These are phyloP conservation scores for Dolichomitus sp. DNA, from an alignment of 2,888 invertebrate genomes.

Conservation along the genomic window DNA sequence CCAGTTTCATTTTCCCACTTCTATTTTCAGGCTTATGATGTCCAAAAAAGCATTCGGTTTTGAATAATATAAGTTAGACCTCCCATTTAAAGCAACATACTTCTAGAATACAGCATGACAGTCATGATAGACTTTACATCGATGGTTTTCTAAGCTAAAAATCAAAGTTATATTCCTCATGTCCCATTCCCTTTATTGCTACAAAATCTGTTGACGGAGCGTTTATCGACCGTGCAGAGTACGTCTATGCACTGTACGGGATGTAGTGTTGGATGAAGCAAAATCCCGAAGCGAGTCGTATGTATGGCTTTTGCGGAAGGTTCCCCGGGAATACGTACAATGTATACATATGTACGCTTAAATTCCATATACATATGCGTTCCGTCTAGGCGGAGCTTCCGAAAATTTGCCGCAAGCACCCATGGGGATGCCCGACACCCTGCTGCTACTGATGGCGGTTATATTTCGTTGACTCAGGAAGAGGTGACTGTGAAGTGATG, in stretches of 20 bases:
- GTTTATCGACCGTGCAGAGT: slow-evolving; percentile 5
- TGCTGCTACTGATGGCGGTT: slow-evolving; percentile 34
- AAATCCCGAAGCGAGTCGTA: slow-evolving; percentile 1
- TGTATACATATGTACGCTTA: slow-evolving; percentile 34
- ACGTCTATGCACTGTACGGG: neutral
- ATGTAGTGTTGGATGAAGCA: neutral
- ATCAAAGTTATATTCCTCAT: no score
- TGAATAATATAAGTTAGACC: no score
- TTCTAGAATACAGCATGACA: no score
- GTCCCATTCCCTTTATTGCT: no score
- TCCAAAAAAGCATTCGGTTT: no score
- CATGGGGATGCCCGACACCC: slow-evolving; percentile 40
- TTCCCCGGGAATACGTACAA: slow-evolving; percentile 26
- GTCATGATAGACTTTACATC: no score
- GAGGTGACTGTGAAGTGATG: slow-evolving; percentile 38
- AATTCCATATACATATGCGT: slow-evolving; percentile 26
- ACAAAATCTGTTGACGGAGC: slow-evolving; percentile 5
- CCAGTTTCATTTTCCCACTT: no score
- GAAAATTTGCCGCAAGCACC: slow-evolving; percentile 47
- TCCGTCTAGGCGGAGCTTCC: slow-evolving; percentile 38
- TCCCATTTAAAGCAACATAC: no score
- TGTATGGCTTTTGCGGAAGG: slow-evolving; percentile 12
- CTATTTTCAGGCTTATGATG: no score
- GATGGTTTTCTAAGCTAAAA: no score
- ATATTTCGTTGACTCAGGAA: slow-evolving; percentile 36